Evolutionary conservation across 1,140 invertebrate genomes (phyloP), one percentile per base, ranked within the genome.

Genomic region (Daktulosphaira vitifoliae): DNA sequence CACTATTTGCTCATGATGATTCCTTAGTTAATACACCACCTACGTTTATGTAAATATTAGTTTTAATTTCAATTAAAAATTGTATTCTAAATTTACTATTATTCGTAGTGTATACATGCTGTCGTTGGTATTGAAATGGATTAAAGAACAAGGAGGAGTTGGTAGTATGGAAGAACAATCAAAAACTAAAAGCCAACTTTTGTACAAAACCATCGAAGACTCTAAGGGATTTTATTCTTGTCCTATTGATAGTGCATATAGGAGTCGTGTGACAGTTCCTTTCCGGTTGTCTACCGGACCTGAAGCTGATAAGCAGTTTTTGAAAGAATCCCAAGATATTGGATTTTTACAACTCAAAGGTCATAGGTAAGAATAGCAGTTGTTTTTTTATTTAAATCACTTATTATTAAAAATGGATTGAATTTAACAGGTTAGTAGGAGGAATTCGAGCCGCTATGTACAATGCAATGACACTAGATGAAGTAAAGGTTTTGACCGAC

Each of bases 1-100:
- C 85, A 44, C 73, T 87, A 8, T 88, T 88, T 73, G 82, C 81
- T 25, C 88, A 88, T 72, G 87, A 90, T 67, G 92, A 92, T 73
- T 98, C 94, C 0, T 78, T 98, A 3, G 85, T 93, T 53, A 98
- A 99, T 73, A 99, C 96, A 23, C 96, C 96, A 42, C 90, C 93
- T 39, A 90, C 89, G 52, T 98, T 94, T 77, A 84, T 87, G 93
- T 97, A 81, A 83, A 83, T 82, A 33, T 11, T 6, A 33, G 5
- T 33, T 5, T 6, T 49, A 23, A 13, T 18, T 6, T 49, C 29
- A 33, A 11, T 33, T 5, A 33, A 33, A 6, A 33, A 33, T 5
- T 33, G 5, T 11, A 33, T 33, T n/a, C n/a, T n/a, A n/a, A n/a
- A 33, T 33, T 11, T 33, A 33, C 11, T 5, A 33, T 53, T 5